Conservation (phyloP, 2,113 vertebrate genomes). For the Dendrocopos noguchii region DNA sequence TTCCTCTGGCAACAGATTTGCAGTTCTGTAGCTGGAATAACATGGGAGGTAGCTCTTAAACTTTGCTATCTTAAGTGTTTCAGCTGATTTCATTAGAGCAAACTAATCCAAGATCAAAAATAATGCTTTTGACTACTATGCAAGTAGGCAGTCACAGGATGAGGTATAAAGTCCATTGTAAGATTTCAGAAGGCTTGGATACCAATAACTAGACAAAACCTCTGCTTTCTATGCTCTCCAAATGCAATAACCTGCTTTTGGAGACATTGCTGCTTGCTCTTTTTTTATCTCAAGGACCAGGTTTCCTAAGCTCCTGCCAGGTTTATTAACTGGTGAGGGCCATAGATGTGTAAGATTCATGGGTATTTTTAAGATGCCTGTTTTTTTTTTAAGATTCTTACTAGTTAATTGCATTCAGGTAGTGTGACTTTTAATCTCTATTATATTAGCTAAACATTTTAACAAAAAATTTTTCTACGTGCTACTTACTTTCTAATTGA, state of each 20-base stretch:
- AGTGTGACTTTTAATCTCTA: neutral
- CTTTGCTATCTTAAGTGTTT: neutral
- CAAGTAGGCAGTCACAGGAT: neutral
- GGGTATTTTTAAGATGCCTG: too few species aligned
- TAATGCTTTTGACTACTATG: neutral
- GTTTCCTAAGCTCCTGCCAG: neutral
- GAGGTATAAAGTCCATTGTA: neutral
- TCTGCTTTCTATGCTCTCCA: neutral
- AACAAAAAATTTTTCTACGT: neutral
- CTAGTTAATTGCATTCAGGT: neutral
- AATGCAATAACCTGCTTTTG: neutral
- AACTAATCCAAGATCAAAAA: neutral
- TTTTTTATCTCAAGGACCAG: neutral
- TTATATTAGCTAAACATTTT: neutral
- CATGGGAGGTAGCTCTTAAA: fast-evolving
- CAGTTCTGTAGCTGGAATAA: neutral
- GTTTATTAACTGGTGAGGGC: neutral
- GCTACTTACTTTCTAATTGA: neutral
- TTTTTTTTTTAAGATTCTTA: neutral
- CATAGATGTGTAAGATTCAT: neutral
- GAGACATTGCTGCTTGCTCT: neutral
- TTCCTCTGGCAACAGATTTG: neutral
- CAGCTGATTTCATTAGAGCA: neutral
- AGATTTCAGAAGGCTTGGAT: neutral
- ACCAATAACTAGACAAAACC: neutral